phyloP scores from a whole-genome alignment of 2,888 invertebrate species.

The Drosophila flavopinicola region DNA sequence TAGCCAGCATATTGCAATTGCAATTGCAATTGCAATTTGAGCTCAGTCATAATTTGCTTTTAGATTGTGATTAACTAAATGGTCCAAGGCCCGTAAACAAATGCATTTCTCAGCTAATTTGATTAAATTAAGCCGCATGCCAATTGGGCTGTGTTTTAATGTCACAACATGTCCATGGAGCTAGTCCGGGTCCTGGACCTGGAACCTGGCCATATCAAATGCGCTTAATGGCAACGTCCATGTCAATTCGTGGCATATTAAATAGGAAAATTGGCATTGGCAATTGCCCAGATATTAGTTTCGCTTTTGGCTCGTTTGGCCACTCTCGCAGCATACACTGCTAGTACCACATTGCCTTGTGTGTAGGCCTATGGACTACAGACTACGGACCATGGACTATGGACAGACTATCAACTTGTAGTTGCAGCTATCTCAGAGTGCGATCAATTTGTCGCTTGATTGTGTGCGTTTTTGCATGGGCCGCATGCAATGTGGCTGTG shows the following conservation, averaged over 20 bases:
- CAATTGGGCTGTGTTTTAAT: slow-evolving; percentile 57
- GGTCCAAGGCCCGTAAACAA: slow-evolving; percentile 27
- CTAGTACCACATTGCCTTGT: slow-evolving; percentile 37
- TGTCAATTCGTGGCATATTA: slow-evolving; percentile 81
- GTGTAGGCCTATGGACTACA: slow-evolving; percentile 61
- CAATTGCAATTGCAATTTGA: slow-evolving; percentile 49
- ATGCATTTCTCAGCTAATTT: slow-evolving; percentile 74
- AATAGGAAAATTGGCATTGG: slow-evolving; percentile 80
- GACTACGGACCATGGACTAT: too few species aligned
- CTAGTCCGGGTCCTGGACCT: slow-evolving; percentile 7
- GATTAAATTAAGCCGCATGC: slow-evolving; percentile 69
- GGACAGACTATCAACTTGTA: slow-evolving; percentile 20
- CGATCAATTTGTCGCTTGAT: slow-evolving; percentile 80
- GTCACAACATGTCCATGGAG: slow-evolving; percentile 56
- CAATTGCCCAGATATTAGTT: slow-evolving; percentile 77
- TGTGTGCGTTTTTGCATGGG: slow-evolving; percentile 69
- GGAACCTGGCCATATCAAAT: slow-evolving; percentile 64
- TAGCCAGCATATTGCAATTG: slow-evolving; percentile 42
- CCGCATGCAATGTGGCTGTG: slow-evolving; percentile 17
- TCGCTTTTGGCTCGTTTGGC: slow-evolving; percentile 17
- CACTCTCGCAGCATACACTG: neutral
- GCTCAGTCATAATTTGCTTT: slow-evolving; percentile 67
- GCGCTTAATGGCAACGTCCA: slow-evolving; percentile 74
- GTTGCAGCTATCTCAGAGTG: slow-evolving; percentile 59
- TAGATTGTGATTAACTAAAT: slow-evolving; percentile 70